Percentiles rank a stretch among this genome's conserved stretches.
Conservation (phyloP, 2,888 invertebrate species). For the Thymelicus sylvestris region DNA sequence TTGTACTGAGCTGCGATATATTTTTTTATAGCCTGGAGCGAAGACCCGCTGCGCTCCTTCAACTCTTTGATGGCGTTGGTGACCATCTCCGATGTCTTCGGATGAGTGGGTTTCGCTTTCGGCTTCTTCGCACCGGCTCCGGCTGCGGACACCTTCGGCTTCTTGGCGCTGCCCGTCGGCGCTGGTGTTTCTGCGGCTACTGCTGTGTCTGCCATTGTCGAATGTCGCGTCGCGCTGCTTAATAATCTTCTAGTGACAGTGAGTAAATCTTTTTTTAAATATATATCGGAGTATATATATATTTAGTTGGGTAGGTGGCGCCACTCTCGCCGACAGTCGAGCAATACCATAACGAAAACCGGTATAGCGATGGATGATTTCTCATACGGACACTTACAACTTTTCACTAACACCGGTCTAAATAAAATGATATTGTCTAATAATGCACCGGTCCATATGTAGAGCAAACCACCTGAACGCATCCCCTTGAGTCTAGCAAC, state of each 20-base stretch:
- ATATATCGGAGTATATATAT: neutral
- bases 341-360: slow-evolving; percentile 41
- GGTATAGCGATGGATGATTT: slow-evolving; percentile 41
- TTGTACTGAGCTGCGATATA: slow-evolving; percentile 85
- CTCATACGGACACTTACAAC: slow-evolving; percentile 40
- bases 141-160: slow-evolving; percentile 49
- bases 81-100: slow-evolving; percentile 78
- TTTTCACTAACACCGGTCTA: slow-evolving; percentile 40
- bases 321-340: neutral
- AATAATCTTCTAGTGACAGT: no score
- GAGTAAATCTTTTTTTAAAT: no score
- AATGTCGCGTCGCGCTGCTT: no score
- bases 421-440: slow-evolving; percentile 2
- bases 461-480: neutral
- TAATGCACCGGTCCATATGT: neutral
- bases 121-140: slow-evolving; percentile 49
- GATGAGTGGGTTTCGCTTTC: slow-evolving; percentile 60
- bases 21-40: slow-evolving; percentile 85
- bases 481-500: neutral
- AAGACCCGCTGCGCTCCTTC: slow-evolving; percentile 85
- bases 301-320: neutral
- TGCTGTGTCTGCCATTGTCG: slow-evolving; percentile 54
- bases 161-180: slow-evolving; percentile 56
- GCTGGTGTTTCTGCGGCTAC: slow-evolving; percentile 55
- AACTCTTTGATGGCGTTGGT: slow-evolving; percentile 79